Percentiles rank a stretch among this genome's conserved stretches.
Conservation (phyloP, 2,888 invertebrate genomes). For the Steinernema carpocapsae region DNA sequence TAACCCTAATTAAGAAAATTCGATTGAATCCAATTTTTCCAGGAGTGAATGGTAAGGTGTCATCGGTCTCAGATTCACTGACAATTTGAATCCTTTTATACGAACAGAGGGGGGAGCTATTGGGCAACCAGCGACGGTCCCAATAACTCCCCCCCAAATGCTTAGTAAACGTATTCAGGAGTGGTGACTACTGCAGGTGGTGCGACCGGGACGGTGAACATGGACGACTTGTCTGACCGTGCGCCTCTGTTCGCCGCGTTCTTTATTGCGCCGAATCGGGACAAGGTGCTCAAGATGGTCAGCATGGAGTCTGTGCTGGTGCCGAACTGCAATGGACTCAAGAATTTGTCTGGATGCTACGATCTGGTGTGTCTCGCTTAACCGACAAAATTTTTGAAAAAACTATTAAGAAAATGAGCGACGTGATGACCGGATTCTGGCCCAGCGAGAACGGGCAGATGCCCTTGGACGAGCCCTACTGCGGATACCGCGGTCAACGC, state of each 20-base stretch:
- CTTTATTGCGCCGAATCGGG: conserved; percentile 52
- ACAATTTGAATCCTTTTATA: conserved; percentile 12
- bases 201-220: conserved; percentile 46
- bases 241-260: conserved; percentile 52
- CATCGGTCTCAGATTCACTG: neutral
- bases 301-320: conserved; percentile 46
- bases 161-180: conserved; percentile 42
- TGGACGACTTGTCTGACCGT: conserved; percentile 54
- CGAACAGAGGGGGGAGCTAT: conserved; percentile 18
- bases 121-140: neutral
- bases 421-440: conserved; percentile 57
- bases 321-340: conserved; percentile 50
- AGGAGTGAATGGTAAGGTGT: neutral
- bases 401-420: conserved; percentile 50
- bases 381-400: neutral
- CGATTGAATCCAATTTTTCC: too few relatives aligned
- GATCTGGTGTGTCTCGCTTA: conserved; percentile 45
- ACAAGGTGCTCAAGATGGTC: conserved; percentile 56
- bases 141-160: conserved; percentile 20
- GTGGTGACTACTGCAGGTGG: conserved; percentile 47
- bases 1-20: too few relatives aligned
- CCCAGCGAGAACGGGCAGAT: conserved; percentile 48
- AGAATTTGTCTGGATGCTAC: conserved; percentile 49
- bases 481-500: conserved; percentile 58
- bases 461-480: conserved; percentile 62